Evolutionary conservation across 35 echinoderm and acorn worm species (phyloP), one percentile per base, ranked within the genome.

Genomic region (Apostichopus japonicus): DNA sequence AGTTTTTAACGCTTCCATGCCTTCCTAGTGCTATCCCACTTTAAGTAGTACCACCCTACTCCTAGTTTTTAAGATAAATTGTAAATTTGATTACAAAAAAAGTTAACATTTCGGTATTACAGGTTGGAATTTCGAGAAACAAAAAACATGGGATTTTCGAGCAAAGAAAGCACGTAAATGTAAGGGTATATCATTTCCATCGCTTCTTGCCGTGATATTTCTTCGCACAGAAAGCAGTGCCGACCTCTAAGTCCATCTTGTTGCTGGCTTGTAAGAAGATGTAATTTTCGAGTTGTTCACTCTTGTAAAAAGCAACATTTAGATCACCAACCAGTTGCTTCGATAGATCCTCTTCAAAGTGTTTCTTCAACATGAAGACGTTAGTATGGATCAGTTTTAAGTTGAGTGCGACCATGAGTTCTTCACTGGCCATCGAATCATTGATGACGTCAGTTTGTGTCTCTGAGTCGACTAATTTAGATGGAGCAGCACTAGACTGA

Each of bases 301-400:
- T 80, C 51, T 53, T 80, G 52, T 80, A 14, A 0, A 80, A 33
- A 44, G 78, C 78, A 33, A 80, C 78, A 51, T 80, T 44, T 33
- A 80, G 78, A 80, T 80, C 25, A 80, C 78, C 78, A 51, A 14
- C 2, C 15, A 80, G 15, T 53, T 80, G 78, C 78, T 80, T 80
- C 25, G 78, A 80, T 27, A 80, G 24, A 14, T 80, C 25, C 52
- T 80, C 78, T 8, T 80, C 78, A 51, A 80, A 80, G 52, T 80
- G 78, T 33, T 33, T 80, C 78, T 80, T 80, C 78, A 80, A 80
- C 78, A 80, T 80, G 78, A 80, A 80, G 78, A 80, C 52, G 52
- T 80, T 80, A 6, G 78, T 80, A 53, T 80, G 78, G 51, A 6
- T 14, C 14, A 25, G 25, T 25, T 25, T 25, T 25, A 25, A 25